A percentile compares a stretch with the other conserved stretches of the same genome.
Evolutionary conservation across 2,888 invertebrate genomes (phyloP).

Genomic region (Tachina lurida): DNA sequence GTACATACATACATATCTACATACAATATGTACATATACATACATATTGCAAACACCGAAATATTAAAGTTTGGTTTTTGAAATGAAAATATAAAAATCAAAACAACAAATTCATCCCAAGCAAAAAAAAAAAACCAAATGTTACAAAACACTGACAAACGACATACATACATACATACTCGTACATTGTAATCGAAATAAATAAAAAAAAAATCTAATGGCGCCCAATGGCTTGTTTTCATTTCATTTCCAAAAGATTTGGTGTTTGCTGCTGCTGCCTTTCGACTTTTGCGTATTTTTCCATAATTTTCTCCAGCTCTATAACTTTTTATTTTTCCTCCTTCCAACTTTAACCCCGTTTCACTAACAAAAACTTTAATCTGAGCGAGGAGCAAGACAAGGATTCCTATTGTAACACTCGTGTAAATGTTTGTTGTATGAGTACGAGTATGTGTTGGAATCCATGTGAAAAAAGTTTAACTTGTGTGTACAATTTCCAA

Average conservation of each 20-base stretch:
- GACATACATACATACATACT: not conserved
- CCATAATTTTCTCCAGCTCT: constrained; percentile 69
- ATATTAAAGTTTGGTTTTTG: constrained; percentile 42
- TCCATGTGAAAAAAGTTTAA: constrained; percentile 50
- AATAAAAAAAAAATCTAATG: constrained; percentile 61
- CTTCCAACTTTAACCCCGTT: constrained; percentile 6
- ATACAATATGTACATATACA: not conserved
- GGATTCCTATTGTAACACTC: constrained; percentile 29
- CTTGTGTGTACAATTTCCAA: constrained; percentile 58
- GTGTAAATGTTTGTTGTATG: constrained; percentile 5
- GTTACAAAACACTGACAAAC: constrained; percentile 39
- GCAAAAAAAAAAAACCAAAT: constrained; percentile 38
- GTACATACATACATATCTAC: not conserved
- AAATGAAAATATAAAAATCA: constrained; percentile 45
- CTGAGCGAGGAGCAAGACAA: constrained; percentile 38
- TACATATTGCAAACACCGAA: not conserved
- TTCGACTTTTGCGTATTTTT: constrained; percentile 73
- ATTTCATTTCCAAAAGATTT: constrained; percentile 63
- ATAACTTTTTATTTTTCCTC: constrained; percentile 43
- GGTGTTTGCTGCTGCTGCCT: constrained; percentile 53
- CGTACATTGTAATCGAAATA: constrained; percentile 4
- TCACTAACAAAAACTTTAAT: constrained; percentile 24
- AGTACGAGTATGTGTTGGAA: constrained; percentile 35
- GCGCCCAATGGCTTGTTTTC: constrained; percentile 72
- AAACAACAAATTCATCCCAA: constrained; percentile 53